Conservation (phyloP, 2,888 invertebrate species). For the Nemotelus nigrinus region DNA sequence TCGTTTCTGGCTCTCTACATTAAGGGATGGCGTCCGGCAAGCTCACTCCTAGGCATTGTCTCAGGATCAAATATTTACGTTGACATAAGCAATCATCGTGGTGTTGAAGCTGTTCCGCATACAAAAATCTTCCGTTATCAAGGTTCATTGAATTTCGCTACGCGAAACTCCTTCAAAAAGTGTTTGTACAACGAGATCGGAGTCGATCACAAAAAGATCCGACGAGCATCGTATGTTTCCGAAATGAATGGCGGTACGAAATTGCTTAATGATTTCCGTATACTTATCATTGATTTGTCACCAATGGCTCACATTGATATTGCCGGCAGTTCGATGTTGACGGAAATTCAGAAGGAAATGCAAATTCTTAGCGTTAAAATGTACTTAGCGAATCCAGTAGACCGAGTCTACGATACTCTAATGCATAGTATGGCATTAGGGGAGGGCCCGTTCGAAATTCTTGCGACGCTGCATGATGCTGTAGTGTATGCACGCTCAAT, state of each 20-base stretch:
- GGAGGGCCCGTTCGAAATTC: slow-evolving; percentile 66
- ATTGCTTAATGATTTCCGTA: slow-evolving; percentile 54
- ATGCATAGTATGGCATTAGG: slow-evolving; percentile 62
- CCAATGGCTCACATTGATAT: slow-evolving; percentile 73
- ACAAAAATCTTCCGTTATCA: slow-evolving; percentile 76
- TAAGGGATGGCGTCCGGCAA: slow-evolving; percentile 72
- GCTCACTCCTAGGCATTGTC: slow-evolving; percentile 71
- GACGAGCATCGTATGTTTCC: slow-evolving; percentile 50
- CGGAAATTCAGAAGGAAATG: slow-evolving; percentile 67
- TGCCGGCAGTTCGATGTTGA: slow-evolving; percentile 70
- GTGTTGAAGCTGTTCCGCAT: slow-evolving; percentile 71
- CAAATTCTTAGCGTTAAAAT: slow-evolving; percentile 67
- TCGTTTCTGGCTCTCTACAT: slow-evolving; percentile 76
- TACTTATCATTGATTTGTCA: slow-evolving; percentile 71
- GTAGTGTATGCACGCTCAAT: slow-evolving; percentile 65
- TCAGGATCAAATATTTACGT: slow-evolving; percentile 74
- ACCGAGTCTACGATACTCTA: slow-evolving; percentile 63
- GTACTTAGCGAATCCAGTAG: slow-evolving; percentile 68
- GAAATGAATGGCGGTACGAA: slow-evolving; percentile 30
- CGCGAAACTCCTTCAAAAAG: slow-evolving; percentile 68
- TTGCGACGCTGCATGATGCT: slow-evolving; percentile 74
- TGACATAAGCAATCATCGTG: slow-evolving; percentile 71
- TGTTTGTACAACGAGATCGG: slow-evolving; percentile 67
- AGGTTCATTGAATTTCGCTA: slow-evolving; percentile 76
- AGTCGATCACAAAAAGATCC: slow-evolving; percentile 64